Conservation (phyloP, 2,113 vertebrate genomes). For the Pelodiscus sinensis region DNA sequence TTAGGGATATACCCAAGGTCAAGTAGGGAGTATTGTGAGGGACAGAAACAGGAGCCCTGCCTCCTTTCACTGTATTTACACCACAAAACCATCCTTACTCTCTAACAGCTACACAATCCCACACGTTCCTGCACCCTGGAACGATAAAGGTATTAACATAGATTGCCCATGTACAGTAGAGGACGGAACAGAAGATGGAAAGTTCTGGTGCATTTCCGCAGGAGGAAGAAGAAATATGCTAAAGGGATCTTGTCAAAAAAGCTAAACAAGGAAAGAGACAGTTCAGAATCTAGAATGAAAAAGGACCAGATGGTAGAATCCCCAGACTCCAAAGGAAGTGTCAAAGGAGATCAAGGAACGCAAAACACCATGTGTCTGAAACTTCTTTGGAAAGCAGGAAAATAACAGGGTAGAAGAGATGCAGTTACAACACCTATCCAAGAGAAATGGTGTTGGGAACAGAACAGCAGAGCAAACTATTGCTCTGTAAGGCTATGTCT, state of each 20-base stretch:
- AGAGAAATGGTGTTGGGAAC: neutral
- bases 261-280: neutral
- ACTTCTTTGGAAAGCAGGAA: neutral
- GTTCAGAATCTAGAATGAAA: neutral
- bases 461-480: neutral
- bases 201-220: neutral
- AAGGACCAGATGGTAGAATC: conserved; percentile 31
- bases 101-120: neutral
- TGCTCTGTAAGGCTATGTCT: neutral
- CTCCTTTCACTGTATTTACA: neutral
- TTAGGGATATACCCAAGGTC: neutral
- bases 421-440: neutral
- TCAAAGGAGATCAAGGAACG: neutral
- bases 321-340: neutral
- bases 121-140: neutral
- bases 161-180: neutral
- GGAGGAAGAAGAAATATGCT: neutral
- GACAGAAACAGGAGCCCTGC: neutral
- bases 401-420: neutral
- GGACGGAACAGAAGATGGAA: neutral
- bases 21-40: neutral
- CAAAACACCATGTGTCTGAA: neutral
- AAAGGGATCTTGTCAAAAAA: neutral
- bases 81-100: neutral
- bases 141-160: neutral